Percentiles rank a stretch among this genome's conserved stretches.
Conservation (phyloP, 2,888 invertebrate genomes). For the Amphimallon solstitiale region DNA sequence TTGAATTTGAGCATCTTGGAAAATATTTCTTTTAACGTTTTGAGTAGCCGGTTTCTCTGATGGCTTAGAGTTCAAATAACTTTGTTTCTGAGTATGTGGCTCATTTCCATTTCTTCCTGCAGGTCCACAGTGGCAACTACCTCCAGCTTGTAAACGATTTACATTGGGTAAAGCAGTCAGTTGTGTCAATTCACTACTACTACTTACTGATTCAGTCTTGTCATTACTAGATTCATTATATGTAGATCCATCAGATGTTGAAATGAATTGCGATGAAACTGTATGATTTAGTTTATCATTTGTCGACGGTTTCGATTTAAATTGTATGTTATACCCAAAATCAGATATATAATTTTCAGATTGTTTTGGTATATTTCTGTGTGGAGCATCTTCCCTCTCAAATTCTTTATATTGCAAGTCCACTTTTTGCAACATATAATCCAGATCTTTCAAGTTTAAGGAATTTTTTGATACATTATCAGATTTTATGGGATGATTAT, state of each 20-base stretch:
- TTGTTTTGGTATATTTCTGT: not conserved
- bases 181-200: slow-evolving; percentile 35
- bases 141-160: slow-evolving; percentile 24
- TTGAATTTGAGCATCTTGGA: not conserved
- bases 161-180: slow-evolving; percentile 31
- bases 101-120: not conserved
- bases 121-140: slow-evolving; percentile 7
- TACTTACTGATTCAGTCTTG: slow-evolving; percentile 30
- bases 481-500: not conserved
- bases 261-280: slow-evolving; percentile 12
- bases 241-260: slow-evolving; percentile 19
- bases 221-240: slow-evolving; percentile 29
- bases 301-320: not conserved
- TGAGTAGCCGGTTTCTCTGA: not conserved
- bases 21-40: slow-evolving; percentile 3
- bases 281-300: no score
- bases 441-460: slow-evolving; percentile 56
- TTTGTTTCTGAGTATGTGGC: not conserved
- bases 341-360: not conserved
- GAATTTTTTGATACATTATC: slow-evolving; percentile 40
- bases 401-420: slow-evolving; percentile 60
- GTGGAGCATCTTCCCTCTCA: slow-evolving; percentile 47
- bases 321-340: not conserved
- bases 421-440: slow-evolving; percentile 61
- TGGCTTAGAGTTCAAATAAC: not conserved